A percentile compares a stretch with the other conserved stretches of the same genome.
These are phyloP conservation scores for Lumbricus terrestris DNA, from an alignment of 2,888 invertebrate species.

Conservation along the genomic window DNA sequence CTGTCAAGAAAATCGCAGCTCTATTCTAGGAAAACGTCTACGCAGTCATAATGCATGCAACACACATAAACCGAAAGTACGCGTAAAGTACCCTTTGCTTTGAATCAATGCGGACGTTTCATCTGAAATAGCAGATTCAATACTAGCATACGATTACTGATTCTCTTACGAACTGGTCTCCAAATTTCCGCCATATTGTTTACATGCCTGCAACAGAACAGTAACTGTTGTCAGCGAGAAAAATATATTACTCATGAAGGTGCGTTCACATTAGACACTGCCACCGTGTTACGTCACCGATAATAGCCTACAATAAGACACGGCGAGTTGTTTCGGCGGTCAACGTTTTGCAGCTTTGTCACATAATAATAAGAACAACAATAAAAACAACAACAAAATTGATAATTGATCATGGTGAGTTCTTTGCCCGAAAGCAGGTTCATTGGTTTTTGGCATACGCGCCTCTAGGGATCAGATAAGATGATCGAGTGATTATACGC, in stretches of 20 bases:
- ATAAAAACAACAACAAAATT: no score
- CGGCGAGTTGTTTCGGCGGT: no score
- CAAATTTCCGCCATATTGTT: constrained; percentile 3
- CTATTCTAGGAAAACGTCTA: background rate
- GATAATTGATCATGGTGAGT: no score
- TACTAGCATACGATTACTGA: background rate
- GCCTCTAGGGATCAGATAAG: no score
- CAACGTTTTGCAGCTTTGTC: no score
- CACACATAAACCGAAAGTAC: background rate
- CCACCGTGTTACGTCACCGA: no score
- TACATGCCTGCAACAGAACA: background rate
- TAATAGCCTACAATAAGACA: no score
- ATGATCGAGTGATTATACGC: no score
- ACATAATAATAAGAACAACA: no score
- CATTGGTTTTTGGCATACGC: no score
- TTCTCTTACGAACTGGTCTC: background rate
- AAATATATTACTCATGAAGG: background rate
- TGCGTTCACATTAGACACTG: background rate
- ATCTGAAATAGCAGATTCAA: background rate
- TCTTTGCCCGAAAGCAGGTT: no score
- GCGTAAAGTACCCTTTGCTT: background rate
- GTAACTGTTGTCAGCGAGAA: background rate
- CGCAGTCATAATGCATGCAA: background rate
- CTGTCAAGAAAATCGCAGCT: background rate
- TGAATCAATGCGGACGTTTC: background rate